These are phyloP conservation scores for Zophobas atratus DNA, from an alignment of 1,140 invertebrate genomes.

Conservation along the genomic window DNA sequence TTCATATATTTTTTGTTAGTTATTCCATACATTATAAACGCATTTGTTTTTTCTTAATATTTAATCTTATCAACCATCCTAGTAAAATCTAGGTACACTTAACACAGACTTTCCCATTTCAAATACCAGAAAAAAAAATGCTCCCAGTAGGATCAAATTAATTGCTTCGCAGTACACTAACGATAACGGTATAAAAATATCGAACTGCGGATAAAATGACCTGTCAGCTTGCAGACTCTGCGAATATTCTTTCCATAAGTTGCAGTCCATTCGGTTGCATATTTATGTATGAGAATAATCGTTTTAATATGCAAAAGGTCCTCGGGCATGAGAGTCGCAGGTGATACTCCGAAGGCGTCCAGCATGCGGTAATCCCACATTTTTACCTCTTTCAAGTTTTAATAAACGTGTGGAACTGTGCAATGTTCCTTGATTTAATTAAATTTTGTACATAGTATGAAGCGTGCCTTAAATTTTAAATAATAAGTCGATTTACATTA, in stretches of 20 bases:
- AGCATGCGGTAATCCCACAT: neutral
- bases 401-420: neutral
- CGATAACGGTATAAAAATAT: too few species aligned
- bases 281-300: neutral
- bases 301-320: neutral
- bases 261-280: neutral
- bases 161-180: too few species aligned
- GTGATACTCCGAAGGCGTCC: neutral
- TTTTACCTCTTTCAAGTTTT: conserved; percentile 6
- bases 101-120: too few species aligned
- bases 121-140: too few species aligned
- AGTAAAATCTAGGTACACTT: too few species aligned
- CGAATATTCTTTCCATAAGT: neutral
- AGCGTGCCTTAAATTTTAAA: conserved; percentile 4
- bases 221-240: too few species aligned
- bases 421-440: conserved; percentile 7
- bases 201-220: too few species aligned
- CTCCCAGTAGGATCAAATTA: too few species aligned
- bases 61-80: too few species aligned
- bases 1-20: too few species aligned
- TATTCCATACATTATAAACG: too few species aligned
- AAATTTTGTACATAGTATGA: neutral
- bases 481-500: conserved; percentile 20
- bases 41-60: too few species aligned
- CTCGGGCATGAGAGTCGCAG: neutral